Base-by-base conservation (phyloP, 2,888 invertebrate species). In the Drosophila borealis region DNA sequence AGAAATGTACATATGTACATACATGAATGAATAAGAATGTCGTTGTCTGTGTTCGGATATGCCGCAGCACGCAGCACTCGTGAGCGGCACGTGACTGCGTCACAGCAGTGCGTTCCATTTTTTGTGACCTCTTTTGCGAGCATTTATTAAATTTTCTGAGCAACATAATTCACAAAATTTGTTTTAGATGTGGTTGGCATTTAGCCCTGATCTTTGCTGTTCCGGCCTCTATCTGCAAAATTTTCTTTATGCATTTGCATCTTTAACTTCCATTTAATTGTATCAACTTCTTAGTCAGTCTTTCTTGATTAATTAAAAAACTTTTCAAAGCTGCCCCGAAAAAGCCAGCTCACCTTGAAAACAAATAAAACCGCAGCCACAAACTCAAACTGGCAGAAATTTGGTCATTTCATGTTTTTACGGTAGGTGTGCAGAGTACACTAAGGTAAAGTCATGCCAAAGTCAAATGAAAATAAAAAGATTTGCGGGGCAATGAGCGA, bases 251-350 rank as follows among this genome's bases (percentile, higher is more conserved):
- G 41, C 49, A 55, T 74, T 77, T 65, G 36, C 46, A 49, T 64
- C 75, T 80, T 86, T 69, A 88, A 86, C 64, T 69, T 78, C 50
- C 29, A 56, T 88, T 82, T 83, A 86, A 83, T 88, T 83, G 83
- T 80, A 67, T 57, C 71, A 86, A 83, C 80, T 88, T 83, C 70
- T 50, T 45, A 62, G 67, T 77, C 62, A 51, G 77, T 79, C 82
- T 60, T 79, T 72, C 74, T 77, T 82, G 88, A 83, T 83, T 83
- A 83, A 83, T 83, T 83, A 88, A 82, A 83, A 83, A 83, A 88
- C 64, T 83, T 83, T 78, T 64, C 67, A 62, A 73, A 79, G 69
- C 48, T 63, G 56, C 64, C 48, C 21, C 14, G 19, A 67, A 76
- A 70, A 66, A 55, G 78, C 70, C 68, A 69, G 46, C 68, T 81